Evolutionary conservation across 2,113 vertebrate genomes (phyloP), one percentile per base, ranked within the genome.

Genomic region (Percopsis transmontana): DNA sequence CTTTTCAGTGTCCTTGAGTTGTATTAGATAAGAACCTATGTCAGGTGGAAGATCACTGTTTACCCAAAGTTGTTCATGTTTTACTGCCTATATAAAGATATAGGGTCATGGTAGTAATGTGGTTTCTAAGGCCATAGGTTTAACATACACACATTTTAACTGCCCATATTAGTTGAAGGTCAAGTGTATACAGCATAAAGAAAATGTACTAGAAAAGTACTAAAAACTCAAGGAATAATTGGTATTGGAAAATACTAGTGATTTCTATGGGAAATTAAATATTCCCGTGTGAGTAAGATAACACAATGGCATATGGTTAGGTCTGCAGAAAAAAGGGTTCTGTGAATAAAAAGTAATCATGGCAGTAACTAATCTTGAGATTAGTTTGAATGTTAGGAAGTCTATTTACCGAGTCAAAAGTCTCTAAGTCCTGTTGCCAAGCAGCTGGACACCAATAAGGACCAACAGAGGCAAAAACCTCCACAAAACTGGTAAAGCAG

Each of bases 281-380:
- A n/a, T 21, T 62, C 44, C 6, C 27, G 3, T 50, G 33, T 47
- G 23, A 62, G 38, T 62, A 20, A 39, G 45, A 40, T 62, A 50
- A 11, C 33, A 24, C 39, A n/a, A 8, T 51, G 60, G 11, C 38
- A 5, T 16, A 62, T n/a, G 9, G n/a, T 19, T n/a, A 72, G 42
- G 47, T 65, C 24, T 18, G 61, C 40, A 20, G 27, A 47, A 76
- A 58, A 76, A 62, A 53, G 54, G 58, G 20, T 70, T 59, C 18
- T 44, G 52, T 73, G 64, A 79, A 79, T 56, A 72, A 72, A 82
- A 66, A 51, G 53, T 62, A 77, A 68, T 66, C 66, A 27, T 11
- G 9, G 71, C 45, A 21, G 54, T 57, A 70, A 33, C 24, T 83
- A 77, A 83, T 75, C 76, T 77, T 57, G n/a, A 44, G 65, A 73